A percentile compares a stretch with the other conserved stretches of the same genome.
Conservation (phyloP, 2,797 vertebrate species). For the Yasuhikotakia modesta region DNA sequence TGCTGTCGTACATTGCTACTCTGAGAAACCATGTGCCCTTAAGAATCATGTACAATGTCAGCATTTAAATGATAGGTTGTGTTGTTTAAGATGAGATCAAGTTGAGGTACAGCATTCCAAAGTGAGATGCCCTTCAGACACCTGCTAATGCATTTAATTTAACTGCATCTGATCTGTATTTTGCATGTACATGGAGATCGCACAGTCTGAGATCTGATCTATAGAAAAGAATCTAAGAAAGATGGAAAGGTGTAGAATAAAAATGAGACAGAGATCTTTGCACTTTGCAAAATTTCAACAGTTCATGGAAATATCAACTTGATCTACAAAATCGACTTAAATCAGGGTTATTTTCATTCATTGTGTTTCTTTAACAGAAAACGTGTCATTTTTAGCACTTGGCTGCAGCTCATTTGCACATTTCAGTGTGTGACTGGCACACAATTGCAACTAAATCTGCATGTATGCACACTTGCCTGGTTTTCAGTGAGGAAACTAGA, state of each 20-base stretch:
- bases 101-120: slow-evolving; percentile 3
- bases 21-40: neutral
- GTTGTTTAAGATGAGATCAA: slow-evolving; percentile 20
- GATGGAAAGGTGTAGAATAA: slow-evolving; percentile 3
- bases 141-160: slow-evolving; percentile 17
- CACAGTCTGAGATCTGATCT: slow-evolving; percentile 5
- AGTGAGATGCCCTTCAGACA: slow-evolving; percentile 1
- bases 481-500: slow-evolving; percentile 1
- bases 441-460: too few species aligned
- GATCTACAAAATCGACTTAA: slow-evolving; percentile 3
- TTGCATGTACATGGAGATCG: slow-evolving; percentile 10
- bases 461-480: neutral
- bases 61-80: slow-evolving; percentile 17
- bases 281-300: slow-evolving; percentile 2
- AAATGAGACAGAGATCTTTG: neutral
- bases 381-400: neutral
- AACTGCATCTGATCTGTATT: slow-evolving; percentile 11
- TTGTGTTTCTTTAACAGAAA: neutral
- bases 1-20: neutral
- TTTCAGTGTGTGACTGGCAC: neutral
- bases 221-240: neutral
- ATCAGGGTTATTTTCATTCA: slow-evolving; percentile 25
- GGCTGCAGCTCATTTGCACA: neutral
- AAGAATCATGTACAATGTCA: slow-evolving; percentile 9
- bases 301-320: neutral